Conservation (phyloP, 2,888 invertebrate genomes). For the Hesperia comma region DNA sequence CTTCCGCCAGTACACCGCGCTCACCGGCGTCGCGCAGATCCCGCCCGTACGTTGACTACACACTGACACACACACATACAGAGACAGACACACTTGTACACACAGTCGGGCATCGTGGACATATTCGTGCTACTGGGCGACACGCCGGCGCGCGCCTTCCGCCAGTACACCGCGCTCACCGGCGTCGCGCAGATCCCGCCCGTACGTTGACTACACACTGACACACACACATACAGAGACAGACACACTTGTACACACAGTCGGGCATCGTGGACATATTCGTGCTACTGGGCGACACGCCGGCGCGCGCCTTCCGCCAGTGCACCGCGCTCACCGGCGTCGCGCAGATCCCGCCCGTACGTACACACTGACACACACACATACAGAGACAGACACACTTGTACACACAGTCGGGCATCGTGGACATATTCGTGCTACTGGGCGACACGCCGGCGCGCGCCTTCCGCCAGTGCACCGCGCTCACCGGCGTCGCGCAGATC, state of each 20-base stretch:
- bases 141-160: conserved; percentile 91
- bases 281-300: conserved; percentile 94
- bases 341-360: conserved; percentile 94
- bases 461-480: conserved; percentile 92
- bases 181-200: conserved; percentile 96
- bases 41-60: conserved; percentile 88
- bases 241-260: too few relatives aligned
- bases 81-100: too few relatives aligned
- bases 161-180: conserved; percentile 94
- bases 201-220: conserved; percentile 67
- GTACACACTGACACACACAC: not conserved
- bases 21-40: conserved; percentile 95
- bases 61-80: too few relatives aligned
- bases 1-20: conserved; percentile 92
- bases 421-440: conserved; percentile 96
- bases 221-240: too few relatives aligned
- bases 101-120: conserved; percentile 96
- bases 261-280: conserved; percentile 97
- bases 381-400: too few relatives aligned
- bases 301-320: conserved; percentile 93
- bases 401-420: conserved; percentile 98
- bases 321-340: conserved; percentile 94
- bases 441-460: conserved; percentile 94
- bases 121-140: conserved; percentile 96
- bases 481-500: conserved; percentile 95